Evolutionary conservation across 2,888 invertebrate species (phyloP).

Genomic region (Acleris holmiana): DNA sequence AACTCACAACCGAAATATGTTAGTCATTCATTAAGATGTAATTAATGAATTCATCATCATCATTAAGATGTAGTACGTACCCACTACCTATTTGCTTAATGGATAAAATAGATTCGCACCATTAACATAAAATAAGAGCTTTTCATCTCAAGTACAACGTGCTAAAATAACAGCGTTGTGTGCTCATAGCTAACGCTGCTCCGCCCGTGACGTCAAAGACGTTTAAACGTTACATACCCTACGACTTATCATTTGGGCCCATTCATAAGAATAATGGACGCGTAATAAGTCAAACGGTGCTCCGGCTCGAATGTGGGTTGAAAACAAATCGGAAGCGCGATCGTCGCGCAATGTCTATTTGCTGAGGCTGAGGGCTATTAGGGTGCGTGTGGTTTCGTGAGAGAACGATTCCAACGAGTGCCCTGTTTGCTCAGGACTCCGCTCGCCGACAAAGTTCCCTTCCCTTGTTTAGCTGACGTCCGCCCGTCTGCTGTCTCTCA

Average conservation of each 20-base stretch:
- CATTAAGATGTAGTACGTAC: too few species aligned
- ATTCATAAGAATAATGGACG: background rate
- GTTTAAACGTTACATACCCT: too few species aligned
- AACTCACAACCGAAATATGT: too few species aligned
- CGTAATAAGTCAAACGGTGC: conserved; percentile 21
- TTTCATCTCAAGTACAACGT: background rate
- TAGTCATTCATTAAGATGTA: too few species aligned
- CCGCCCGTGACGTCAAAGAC: too few species aligned
- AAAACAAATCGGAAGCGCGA: conserved; percentile 32
- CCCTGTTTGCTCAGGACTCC: conserved; percentile 61
- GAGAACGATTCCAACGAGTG: conserved; percentile 47
- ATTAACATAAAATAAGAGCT: conserved; percentile 1
- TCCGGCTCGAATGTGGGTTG: conserved; percentile 21
- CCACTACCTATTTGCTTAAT: background rate
- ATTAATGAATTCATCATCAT: too few species aligned
- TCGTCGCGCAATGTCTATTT: conserved; percentile 41
- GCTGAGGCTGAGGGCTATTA: conserved; percentile 44
- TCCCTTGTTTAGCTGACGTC: conserved; percentile 56
- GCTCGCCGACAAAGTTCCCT: conserved; percentile 49
- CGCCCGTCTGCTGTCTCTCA: conserved; percentile 50
- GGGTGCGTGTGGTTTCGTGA: conserved; percentile 41
- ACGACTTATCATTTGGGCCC: background rate
- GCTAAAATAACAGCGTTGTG: background rate
- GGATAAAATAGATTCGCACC: background rate
- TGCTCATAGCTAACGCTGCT: background rate